Base-by-base conservation (phyloP, 1,140 invertebrate genomes). In the Teleogryllus occipitalis region DNA sequence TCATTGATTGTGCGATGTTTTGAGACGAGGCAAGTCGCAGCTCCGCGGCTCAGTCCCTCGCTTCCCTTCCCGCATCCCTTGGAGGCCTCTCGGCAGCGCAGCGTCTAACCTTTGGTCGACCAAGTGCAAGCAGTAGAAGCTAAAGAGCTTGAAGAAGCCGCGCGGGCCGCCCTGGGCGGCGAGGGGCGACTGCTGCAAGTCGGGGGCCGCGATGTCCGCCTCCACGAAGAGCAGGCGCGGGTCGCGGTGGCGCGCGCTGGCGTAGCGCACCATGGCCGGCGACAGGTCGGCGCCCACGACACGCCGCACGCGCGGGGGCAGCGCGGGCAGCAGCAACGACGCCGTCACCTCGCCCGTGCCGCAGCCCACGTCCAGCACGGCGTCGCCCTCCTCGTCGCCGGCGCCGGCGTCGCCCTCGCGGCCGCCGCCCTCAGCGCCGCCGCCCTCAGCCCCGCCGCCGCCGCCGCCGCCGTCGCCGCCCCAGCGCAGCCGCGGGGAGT, bases 121-220 rank as follows among this genome's bases (percentile, higher is more conserved):
- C 94, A 94, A 96, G 82, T 96, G 94, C 0, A 96, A 86, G 81
- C 94, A 93, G 83, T 95, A 94, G 82, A 95, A 95, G 0, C 94
- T 95, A 77, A 94, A 90, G 2, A 90, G 89, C 82, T 94, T 93
- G 81, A 93, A 88, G 82, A 93, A 95, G 8, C 80, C 80, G 21
- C 76, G 48, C 39, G 7, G 48, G 76, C 27, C 39, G 21, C 0
- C 18, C 22, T 15, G 46, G 18, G 27, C 6, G 18, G 27, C n/a
- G 3, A 49, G 73, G 39, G 21, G 27, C 15, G 47, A 74, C 8
- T 14, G 21, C 7, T 15, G 15, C 8, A 21, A 39, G 21, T 83
- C 7, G 84, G 83, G 2, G 6, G 84, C 81, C 65, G 89, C 88
- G 75, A 95, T 92, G 82, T 96, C 92, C 79, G 94, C 83, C 39